Conservation (phyloP, 2,113 vertebrate species). For the Pachyramphus minor region DNA sequence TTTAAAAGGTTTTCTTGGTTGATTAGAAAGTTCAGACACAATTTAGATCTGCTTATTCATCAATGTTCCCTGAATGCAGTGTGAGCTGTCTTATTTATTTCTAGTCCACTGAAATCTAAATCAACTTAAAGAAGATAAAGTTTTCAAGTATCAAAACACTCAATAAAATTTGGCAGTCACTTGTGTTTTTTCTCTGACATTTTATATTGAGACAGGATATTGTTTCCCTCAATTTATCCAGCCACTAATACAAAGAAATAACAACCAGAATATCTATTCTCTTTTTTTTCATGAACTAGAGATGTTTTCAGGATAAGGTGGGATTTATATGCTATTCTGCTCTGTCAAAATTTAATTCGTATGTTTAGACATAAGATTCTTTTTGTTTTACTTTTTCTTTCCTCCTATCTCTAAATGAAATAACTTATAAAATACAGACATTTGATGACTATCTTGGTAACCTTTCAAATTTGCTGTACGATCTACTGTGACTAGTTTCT, state of each 20-base stretch:
- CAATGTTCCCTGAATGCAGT: background rate
- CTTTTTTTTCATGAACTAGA: fast-evolving
- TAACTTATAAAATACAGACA: background rate
- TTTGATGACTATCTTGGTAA: background rate
- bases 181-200: background rate
- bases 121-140: background rate
- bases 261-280: background rate
- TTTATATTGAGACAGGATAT: background rate
- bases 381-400: background rate
- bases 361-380: background rate
- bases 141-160: background rate
- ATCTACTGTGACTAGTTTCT: background rate
- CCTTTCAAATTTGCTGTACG: background rate
- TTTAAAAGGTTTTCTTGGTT: background rate
- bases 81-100: background rate
- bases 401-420: background rate
- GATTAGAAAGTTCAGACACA: background rate
- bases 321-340: background rate
- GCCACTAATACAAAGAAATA: background rate
- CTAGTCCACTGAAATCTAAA: slow-evolving; percentile 25
- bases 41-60: background rate
- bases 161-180: background rate
- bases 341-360: background rate
- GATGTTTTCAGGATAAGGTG: background rate
- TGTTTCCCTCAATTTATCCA: background rate